Evolutionary conservation across 2,888 invertebrate genomes (phyloP).

Genomic region (Hybos culiciformis): DNA sequence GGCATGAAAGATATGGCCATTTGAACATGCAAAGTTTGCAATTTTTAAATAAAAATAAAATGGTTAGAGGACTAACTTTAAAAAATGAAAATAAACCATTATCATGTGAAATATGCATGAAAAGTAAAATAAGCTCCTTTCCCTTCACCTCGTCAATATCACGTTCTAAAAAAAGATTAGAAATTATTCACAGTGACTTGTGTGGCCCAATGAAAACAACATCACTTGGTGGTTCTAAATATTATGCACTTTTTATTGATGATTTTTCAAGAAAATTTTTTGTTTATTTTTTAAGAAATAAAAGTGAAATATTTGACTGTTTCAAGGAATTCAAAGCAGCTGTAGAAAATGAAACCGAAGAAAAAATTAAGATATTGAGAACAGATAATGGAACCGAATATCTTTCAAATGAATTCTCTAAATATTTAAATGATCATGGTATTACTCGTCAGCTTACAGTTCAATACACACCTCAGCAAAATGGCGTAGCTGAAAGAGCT

Average conservation of each 20-base stretch:
- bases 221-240: conserved; percentile 10
- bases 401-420: background rate
- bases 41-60: background rate
- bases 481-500: conserved; percentile 13
- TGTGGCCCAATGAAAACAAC: conserved; percentile 12
- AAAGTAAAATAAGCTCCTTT: background rate
- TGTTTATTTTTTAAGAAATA: conserved; percentile 12
- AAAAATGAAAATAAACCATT: background rate
- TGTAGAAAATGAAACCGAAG: conserved; percentile 9
- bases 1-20: background rate
- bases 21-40: background rate
- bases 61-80: background rate
- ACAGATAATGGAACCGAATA: conserved; percentile 8
- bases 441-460: background rate
- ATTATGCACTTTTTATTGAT: conserved; percentile 15
- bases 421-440: background rate
- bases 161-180: background rate
- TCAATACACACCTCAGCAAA: conserved; percentile 13
- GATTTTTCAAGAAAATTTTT: conserved; percentile 10
- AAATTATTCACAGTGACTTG: conserved; percentile 13
- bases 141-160: background rate
- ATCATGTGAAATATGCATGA: background rate
- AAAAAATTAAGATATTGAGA: conserved; percentile 7
- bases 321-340: conserved; percentile 9
- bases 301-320: conserved; percentile 10